These are phyloP conservation scores for Ectropis grisescens DNA, from an alignment of 1,140 invertebrate genomes.

Conservation along the genomic window DNA sequence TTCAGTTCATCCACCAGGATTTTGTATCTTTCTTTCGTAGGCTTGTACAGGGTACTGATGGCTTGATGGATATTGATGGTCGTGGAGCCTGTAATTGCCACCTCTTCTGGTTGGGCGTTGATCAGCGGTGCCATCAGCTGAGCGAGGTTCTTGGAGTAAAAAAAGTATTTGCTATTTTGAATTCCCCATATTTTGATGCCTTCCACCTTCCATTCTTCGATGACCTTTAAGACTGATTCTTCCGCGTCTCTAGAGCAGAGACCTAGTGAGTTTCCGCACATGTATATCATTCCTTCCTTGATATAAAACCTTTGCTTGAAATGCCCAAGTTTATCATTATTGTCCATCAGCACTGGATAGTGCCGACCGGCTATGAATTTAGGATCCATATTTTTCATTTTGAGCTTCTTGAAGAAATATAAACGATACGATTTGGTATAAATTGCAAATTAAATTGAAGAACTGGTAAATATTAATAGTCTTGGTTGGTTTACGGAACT, in stretches of 20 bases:
- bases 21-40: slow-evolving; percentile 35
- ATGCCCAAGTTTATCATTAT: slow-evolving; percentile 33
- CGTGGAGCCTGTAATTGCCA: slow-evolving; percentile 29
- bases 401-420: too few species aligned
- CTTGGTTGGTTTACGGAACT: too few species aligned
- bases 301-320: slow-evolving; percentile 36
- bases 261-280: slow-evolving; percentile 52
- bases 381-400: not conserved
- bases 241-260: slow-evolving; percentile 42
- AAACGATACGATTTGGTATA: too few species aligned
- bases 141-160: slow-evolving; percentile 33
- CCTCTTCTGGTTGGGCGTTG: slow-evolving; percentile 31
- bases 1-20: slow-evolving; percentile 49
- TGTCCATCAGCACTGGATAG: slow-evolving; percentile 33
- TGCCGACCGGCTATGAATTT: slow-evolving; percentile 27
- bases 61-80: slow-evolving; percentile 47
- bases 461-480: too few species aligned
- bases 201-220: slow-evolving; percentile 42
- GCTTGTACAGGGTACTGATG: slow-evolving; percentile 48
- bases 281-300: slow-evolving; percentile 34
- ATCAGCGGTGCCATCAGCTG: slow-evolving; percentile 41
- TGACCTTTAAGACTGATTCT: slow-evolving; percentile 15
- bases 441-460: too few species aligned
- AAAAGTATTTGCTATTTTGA: slow-evolving; percentile 33
- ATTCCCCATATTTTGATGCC: slow-evolving; percentile 40